Conservation (phyloP, 2,797 vertebrate genomes). For the Tangara arthus region DNA sequence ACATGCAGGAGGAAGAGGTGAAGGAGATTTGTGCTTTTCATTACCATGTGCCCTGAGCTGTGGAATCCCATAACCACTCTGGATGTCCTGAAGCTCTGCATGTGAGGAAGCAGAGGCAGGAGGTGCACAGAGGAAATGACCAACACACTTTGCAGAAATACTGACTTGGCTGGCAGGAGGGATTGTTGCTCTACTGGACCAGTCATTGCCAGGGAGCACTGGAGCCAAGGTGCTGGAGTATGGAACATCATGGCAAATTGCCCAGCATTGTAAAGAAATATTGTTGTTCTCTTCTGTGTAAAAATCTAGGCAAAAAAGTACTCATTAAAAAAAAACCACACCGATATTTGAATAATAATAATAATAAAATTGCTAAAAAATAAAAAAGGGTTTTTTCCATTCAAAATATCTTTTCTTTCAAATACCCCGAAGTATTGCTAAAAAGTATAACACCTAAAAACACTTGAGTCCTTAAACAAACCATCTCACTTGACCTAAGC, state of each 20-base stretch:
- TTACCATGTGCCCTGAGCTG: neutral
- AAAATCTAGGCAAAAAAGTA: neutral
- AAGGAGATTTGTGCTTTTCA: neutral
- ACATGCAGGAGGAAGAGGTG: neutral
- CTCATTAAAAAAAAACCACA: fast-evolving
- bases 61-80: fast-evolving
- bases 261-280: neutral
- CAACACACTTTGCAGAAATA: neutral
- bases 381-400: fast-evolving
- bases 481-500: neutral
- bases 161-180: neutral
- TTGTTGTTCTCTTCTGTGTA: neutral
- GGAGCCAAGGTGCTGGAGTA: neutral
- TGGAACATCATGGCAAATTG: neutral
- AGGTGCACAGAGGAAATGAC: neutral
- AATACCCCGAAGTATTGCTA: neutral
- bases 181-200: neutral
- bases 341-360: neutral
- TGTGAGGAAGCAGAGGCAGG: neutral
- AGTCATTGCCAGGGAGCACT: neutral
- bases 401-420: neutral
- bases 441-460: neutral
- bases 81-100: neutral
- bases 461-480: neutral
- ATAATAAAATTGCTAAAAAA: neutral